Evolutionary conservation across 2,888 invertebrate species (phyloP).

Genomic region (Pterostichus madidus): DNA sequence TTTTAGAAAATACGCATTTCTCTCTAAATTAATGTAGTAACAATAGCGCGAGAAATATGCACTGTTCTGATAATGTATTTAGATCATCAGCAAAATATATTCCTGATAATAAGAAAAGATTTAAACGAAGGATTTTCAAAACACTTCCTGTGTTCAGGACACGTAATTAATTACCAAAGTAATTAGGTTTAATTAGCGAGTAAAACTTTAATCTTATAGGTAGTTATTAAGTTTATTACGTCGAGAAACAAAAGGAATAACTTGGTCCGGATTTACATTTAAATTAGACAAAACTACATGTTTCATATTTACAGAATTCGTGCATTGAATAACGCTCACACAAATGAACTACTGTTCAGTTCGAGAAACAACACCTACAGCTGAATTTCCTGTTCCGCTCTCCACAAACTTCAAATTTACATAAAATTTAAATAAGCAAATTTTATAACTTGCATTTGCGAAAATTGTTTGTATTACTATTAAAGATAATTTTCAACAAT

Average conservation of each 20-base stretch:
- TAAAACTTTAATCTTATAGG: conserved; percentile 53
- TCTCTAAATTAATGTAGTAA: too few species aligned
- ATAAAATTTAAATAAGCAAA: conserved; percentile 48
- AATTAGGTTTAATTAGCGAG: conserved; percentile 39
- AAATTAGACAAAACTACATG: conserved; percentile 50
- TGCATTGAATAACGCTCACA: conserved; percentile 41
- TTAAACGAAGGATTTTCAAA: background rate
- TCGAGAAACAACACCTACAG: background rate
- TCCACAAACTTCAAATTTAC: conserved; percentile 30
- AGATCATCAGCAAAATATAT: too few species aligned
- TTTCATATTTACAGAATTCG: conserved; percentile 50
- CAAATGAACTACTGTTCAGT: conserved; percentile 33
- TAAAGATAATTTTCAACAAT: conserved; percentile 25
- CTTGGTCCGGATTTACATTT: conserved; percentile 29
- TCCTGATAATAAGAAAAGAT: too few species aligned
- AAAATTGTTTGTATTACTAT: conserved; percentile 41
- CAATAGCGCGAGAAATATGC: too few species aligned
- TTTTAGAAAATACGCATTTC: too few species aligned
- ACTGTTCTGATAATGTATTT: too few species aligned
- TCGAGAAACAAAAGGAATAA: conserved; percentile 23
- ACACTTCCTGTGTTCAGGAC: background rate
- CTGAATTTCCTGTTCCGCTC: background rate
- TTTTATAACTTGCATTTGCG: conserved; percentile 33
- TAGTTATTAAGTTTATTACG: conserved; percentile 36
- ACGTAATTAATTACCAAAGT: conserved; percentile 35